Evolutionary conservation across 1,140 invertebrate species (phyloP), one percentile per base, ranked within the genome.

Genomic region (Pristionchus pacificus): DNA sequence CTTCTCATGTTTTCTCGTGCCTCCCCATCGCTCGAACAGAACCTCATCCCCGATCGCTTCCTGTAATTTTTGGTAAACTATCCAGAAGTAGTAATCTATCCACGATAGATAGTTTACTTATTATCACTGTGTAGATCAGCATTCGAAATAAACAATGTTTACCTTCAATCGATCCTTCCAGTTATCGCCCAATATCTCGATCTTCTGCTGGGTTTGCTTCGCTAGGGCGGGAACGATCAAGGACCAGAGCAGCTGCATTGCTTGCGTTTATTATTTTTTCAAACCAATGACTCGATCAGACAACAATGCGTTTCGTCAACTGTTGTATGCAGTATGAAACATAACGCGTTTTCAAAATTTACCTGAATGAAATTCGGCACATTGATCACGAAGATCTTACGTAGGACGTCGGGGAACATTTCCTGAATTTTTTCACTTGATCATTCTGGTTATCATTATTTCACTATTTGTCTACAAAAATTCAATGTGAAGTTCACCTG

Each of bases 181-280:
- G 65, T 79, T 71, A 29, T 65, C 67, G n/a, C 78, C 78, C 2
- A 79, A 65, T 64, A 79, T 72, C 31, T 77, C 70, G 32, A 79
- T 74, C 60, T 79, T 79, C 57, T 79, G 65, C 57, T 79, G 76
- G 2, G 78, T 79, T 58, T 79, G 78, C 49, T 74, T 79, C 2
- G 78, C 74, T 6, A 79, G 57, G 62, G 61, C 67, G 2, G 78
- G 78, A 6, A 68, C 70, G 31, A 79, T 76, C 62, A 74, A 64
- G 28, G 62, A 57, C 68, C 73, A 79, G n/a, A 79, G 57, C 14
- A 78, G 31, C 62, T 78, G 62, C 33, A 77, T 49, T 49, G 38
- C 25, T 29, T 29, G 24, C 2, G 2, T 49, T 25, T 28, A 33
- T 68, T 68, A 24, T 19, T 32, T 29, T n/a, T 68, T n/a, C 33